These are phyloP conservation scores for Pedetes capensis DNA, from an alignment of 2,113 vertebrate species.

Conservation along the genomic window DNA sequence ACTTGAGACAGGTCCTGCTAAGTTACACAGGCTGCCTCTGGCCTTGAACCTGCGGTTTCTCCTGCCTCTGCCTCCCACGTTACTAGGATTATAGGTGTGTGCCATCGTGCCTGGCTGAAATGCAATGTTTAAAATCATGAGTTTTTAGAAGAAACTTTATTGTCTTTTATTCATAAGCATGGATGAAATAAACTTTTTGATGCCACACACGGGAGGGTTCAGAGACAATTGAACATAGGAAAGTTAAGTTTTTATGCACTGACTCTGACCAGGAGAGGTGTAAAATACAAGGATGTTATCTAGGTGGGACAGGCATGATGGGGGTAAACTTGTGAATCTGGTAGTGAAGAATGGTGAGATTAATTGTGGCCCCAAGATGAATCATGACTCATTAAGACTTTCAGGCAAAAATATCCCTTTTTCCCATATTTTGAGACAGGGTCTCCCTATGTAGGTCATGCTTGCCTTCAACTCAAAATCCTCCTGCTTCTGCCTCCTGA, in stretches of 20 bases:
- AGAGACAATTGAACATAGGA: not conserved
- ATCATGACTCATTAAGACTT: not conserved
- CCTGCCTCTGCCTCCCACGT: no score
- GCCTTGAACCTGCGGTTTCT: no score
- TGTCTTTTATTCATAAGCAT: conserved; percentile 27
- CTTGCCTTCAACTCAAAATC: not conserved
- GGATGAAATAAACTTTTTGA: conserved; percentile 36
- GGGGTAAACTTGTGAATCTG: not conserved
- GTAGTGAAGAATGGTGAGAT: not conserved
- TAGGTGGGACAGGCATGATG: not conserved
- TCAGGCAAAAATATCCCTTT: not conserved
- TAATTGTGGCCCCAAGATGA: not conserved
- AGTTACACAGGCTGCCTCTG: no score
- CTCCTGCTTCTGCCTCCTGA: not conserved
- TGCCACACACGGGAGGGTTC: not conserved
- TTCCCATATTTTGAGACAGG: not conserved
- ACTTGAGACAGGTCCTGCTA: no score
- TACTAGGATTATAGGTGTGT: no score
- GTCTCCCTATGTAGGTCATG: not conserved
- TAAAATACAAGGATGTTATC: not conserved
- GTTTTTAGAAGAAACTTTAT: conserved; percentile 17
- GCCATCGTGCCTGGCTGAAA: no score
- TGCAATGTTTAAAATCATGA: not conserved
- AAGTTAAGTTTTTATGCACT: conserved; percentile 10
- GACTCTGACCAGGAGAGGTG: not conserved